A percentile compares a stretch with the other conserved stretches of the same genome.
phyloP scores from a whole-genome alignment of 2,888 invertebrate genomes.

The Mamestra brassicae region DNA sequence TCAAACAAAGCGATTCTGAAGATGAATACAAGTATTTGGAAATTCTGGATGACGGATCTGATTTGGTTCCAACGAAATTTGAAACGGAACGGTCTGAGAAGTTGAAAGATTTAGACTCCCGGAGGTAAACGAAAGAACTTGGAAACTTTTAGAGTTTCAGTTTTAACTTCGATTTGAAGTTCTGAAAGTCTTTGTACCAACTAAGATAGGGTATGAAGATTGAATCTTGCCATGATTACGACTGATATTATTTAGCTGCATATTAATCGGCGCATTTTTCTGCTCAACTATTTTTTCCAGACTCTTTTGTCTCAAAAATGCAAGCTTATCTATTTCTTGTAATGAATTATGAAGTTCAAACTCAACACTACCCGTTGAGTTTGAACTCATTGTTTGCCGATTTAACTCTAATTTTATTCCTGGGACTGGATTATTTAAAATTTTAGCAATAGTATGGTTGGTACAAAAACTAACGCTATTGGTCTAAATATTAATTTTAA shows the following conservation, averaged over 20 bases:
- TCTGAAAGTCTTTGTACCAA: slow-evolving; percentile 12
- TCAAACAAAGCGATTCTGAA: slow-evolving; percentile 81
- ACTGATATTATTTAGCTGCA: slow-evolving; percentile 53
- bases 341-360: slow-evolving; percentile 9
- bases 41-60: slow-evolving; percentile 85
- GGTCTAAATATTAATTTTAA: slow-evolving; percentile 3
- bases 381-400: slow-evolving; percentile 22
- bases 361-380: too few relatives aligned
- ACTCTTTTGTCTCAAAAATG: neutral
- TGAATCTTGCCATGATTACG: slow-evolving; percentile 53
- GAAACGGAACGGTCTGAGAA: slow-evolving; percentile 65
- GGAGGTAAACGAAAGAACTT: slow-evolving; percentile 20
- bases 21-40: slow-evolving; percentile 85
- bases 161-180: slow-evolving; percentile 11
- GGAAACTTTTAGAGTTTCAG: neutral
- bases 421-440: slow-evolving; percentile 36
- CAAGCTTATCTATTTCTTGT: slow-evolving; percentile 3
- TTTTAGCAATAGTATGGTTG: neutral
- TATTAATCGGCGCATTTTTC: slow-evolving; percentile 1
- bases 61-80: slow-evolving; percentile 59
- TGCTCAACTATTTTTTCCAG: neutral
- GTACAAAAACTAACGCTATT: neutral
- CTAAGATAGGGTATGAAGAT: slow-evolving; percentile 35
- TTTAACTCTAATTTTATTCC: slow-evolving; percentile 4
- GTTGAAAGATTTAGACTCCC: slow-evolving; percentile 69